Base-by-base conservation (phyloP, 2,888 invertebrate species). In the Caenorhabditis virilis region DNA sequence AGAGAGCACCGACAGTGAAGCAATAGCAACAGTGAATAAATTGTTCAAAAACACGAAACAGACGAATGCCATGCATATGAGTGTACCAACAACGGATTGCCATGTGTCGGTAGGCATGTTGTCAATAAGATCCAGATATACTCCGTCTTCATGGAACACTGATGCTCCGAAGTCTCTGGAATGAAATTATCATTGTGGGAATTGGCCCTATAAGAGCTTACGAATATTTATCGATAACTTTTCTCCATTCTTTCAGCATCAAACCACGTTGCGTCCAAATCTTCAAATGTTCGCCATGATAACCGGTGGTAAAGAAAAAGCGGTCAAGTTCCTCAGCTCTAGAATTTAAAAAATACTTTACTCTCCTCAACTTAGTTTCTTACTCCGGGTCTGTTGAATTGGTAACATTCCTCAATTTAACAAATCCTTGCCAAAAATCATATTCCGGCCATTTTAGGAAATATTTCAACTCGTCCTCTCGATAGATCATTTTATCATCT, bases 221-320 rank as follows among this genome's bases (percentile, higher is more conserved):
- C 64, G 72, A 59, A 59, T 82, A 81, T 39, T 70, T 68, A 54
- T 81, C 81, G 18, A 78, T 78, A 16, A 79, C 72, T 5, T 52
- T 35, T 55, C 81, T 63, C 80, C 79, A 80, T 20, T 64, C 52
- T 16, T 73, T 56, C 42, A 81, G 55, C 69, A 78, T 72, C 2
- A 64, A 58, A 51, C 78, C 79, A 20, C 81, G 60, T 42, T 74
- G 73, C 7, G 65, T 73, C 80, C 80, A 81, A 23, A 77, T 61
- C 2, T 72, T 65, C 49, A 81, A 47, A 26, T 78, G 50, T 23
- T 78, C 65, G 18, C 81, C 81, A 43, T 82, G 78, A 52, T 76
- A 81, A 6, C 78, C 79, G n/a, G 78, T 75, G 13, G 79, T 79
- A 64, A 81, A 78, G 67, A 81, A 80, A 69, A 81, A 81, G 15